These are phyloP conservation scores for Trachythela sp. DNA, from an alignment of 64 coral and sea anemone species.

Conservation along the genomic window DNA sequence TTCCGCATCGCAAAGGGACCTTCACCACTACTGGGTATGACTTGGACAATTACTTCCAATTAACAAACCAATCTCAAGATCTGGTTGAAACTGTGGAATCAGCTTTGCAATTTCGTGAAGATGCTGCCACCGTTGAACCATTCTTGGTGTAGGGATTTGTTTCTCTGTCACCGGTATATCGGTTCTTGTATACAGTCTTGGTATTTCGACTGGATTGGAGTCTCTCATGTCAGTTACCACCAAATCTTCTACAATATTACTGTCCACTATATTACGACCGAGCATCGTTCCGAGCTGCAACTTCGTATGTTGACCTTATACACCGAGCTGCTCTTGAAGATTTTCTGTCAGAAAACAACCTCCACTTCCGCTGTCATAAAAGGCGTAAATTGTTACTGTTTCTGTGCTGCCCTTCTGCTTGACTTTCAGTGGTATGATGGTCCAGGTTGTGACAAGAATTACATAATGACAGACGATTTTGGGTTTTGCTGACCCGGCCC, in stretches of 20 bases:
- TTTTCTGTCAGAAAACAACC: slow-evolving; percentile 61
- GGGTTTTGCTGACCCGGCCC: slow-evolving; percentile 45
- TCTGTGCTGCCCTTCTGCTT: slow-evolving; percentile 28
- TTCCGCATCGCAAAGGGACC: slow-evolving; percentile 62
- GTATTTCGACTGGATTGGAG: slow-evolving; percentile 47
- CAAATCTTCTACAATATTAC: slow-evolving; percentile 39
- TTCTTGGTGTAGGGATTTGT: slow-evolving; percentile 55
- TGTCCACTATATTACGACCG: slow-evolving; percentile 41
- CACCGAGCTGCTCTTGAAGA: slow-evolving; percentile 32
- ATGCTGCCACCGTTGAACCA: slow-evolving; percentile 23
- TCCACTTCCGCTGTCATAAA: slow-evolving; percentile 60
- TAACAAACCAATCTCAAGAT: slow-evolving; percentile 50
- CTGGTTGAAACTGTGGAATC: slow-evolving; percentile 50
- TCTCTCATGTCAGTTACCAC: slow-evolving; percentile 43
- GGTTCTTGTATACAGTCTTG: slow-evolving; percentile 37
- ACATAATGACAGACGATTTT: background rate
- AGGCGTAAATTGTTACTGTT: slow-evolving; percentile 40
- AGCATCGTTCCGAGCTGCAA: slow-evolving; percentile 63
- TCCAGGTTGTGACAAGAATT: slow-evolving; percentile 34
- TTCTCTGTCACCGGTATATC: slow-evolving; percentile 53
- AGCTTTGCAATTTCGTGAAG: slow-evolving; percentile 26
- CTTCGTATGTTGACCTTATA: slow-evolving; percentile 37
- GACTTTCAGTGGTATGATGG: slow-evolving; percentile 55
- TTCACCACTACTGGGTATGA: slow-evolving; percentile 45
- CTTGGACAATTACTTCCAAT: slow-evolving; percentile 66